Evolutionary conservation across 2,113 vertebrate genomes (phyloP).

Genomic region (Garra rufa): DNA sequence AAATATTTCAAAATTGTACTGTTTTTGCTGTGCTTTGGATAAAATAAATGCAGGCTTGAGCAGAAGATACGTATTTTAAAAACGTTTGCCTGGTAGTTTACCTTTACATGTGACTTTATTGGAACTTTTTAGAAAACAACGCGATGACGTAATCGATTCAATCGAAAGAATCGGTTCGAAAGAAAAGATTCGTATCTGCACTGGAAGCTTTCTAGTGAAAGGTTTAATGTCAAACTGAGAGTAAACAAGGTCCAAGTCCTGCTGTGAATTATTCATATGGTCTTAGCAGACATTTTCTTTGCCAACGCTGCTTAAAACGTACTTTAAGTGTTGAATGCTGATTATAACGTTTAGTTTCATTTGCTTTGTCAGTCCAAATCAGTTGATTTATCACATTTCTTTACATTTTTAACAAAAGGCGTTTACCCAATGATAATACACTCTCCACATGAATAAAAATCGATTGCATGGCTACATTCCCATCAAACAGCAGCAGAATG

Average conservation of each 20-base stretch:
- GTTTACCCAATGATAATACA: background rate
- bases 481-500: background rate
- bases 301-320: background rate
- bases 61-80: too few relatives aligned
- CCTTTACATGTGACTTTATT: background rate
- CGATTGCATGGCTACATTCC: background rate
- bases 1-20: too few relatives aligned
- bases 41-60: too few relatives aligned
- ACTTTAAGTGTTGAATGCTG: background rate
- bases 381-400: background rate
- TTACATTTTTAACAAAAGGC: background rate
- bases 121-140: background rate
- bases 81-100: too few relatives aligned
- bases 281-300: background rate
- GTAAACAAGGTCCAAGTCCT: background rate
- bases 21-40: too few relatives aligned
- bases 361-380: background rate
- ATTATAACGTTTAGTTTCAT: background rate
- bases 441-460: background rate
- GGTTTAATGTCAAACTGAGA: background rate
- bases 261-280: background rate
- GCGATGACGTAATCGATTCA: background rate
- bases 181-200: background rate
- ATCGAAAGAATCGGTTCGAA: background rate
- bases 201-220: background rate